Evolutionary conservation across 2,888 invertebrate genomes (phyloP), one percentile per base, ranked within the genome.

Genomic region (Luperina testacea): DNA sequence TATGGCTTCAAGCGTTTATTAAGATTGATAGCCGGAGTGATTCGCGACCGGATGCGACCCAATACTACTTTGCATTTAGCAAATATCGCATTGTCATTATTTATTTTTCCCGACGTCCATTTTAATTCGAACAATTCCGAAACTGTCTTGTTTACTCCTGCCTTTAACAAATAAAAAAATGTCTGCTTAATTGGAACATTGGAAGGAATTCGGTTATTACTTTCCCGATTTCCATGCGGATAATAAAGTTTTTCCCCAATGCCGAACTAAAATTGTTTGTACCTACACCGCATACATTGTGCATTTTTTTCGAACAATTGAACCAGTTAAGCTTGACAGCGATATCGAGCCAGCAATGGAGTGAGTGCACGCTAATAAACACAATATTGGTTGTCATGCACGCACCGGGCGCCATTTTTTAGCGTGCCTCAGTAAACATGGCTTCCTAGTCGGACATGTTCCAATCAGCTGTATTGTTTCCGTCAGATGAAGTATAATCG

Each of bases 1-100:
- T 95, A 95, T 95, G 92, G 93, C 95, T 94, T 92, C 93, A 92
- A 91, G 90, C 92, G 88, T 92, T 94, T 95, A 96, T 96, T 94
- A 94, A 95, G 96, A 96, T 96, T 96, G 96, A 96, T 96, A 91
- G 91, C 82, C 81, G 67, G 77, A 87, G 84, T 85, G 88, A 85
- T 81, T 83, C 85, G 88, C 87, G 75, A 73, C 82, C 90, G 91
- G 91, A 90, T 89, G 88, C 76, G 90, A 81, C 90, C 90, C 87
- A 84, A 88, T 84, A 88, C 86, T 79, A 87, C 77, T 90, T 89
- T 87, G 90, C 89, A 90, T 91, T 90, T 86, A 85, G 86, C 90
- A 90, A 92, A 91, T 91, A 92, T 91, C 86, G 90, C 89, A 82
- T 81, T 89, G 91, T 92, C 89, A 89, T 86, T 87, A 86, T 88